A percentile compares a stretch with the other conserved stretches of the same genome.
Evolutionary conservation across 2,113 vertebrate species (phyloP).

Genomic region (Gorsachius goisagi): DNA sequence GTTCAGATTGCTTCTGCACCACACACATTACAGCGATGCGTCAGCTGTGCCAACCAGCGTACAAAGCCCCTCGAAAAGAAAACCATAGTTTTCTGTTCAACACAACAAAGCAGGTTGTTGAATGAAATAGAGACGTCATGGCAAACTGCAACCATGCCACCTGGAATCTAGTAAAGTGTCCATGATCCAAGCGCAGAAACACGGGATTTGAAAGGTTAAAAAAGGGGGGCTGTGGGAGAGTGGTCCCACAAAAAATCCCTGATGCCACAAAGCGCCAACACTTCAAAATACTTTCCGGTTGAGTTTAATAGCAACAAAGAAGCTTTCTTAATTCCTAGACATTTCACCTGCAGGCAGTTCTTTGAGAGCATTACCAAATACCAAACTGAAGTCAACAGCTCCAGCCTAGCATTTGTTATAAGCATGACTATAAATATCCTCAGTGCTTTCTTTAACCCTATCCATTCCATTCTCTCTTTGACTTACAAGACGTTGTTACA

Average conservation of each 20-base stretch:
- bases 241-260: not conserved
- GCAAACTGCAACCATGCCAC: not conserved
- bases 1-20: not conserved
- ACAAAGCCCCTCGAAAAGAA: not conserved
- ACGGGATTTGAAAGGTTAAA: not conserved
- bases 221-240: not conserved
- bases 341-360: not conserved
- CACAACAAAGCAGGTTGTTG: not conserved
- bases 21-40: rapidly evolving
- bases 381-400: not conserved
- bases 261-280: not conserved
- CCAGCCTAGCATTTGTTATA: not conserved
- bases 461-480: not conserved
- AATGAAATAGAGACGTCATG: not conserved
- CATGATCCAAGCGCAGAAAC: not conserved
- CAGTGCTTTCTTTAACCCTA: not conserved
- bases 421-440: not conserved
- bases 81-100: not conserved
- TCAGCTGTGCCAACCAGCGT: not conserved
- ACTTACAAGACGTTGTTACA: not conserved
- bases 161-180: not conserved
- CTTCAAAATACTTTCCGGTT: not conserved
- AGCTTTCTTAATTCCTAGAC: not conserved
- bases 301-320: not conserved
- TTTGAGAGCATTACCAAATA: not conserved